These are phyloP conservation scores for Mellilla xanthometata DNA, from an alignment of 2,888 invertebrate genomes.

Conservation along the genomic window DNA sequence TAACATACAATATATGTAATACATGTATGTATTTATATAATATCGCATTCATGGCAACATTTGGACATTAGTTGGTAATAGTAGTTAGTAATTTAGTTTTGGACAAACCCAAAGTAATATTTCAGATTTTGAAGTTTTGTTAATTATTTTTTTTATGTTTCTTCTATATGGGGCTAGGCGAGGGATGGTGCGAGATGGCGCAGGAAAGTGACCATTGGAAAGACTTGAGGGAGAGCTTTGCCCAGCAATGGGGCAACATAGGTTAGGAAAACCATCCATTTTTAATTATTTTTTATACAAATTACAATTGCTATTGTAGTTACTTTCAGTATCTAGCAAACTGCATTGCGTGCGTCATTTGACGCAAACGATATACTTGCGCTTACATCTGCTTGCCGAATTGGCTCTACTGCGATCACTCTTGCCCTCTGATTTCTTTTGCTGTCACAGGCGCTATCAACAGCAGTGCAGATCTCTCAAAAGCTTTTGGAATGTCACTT, in stretches of 20 bases:
- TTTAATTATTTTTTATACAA: slow-evolving; percentile 12
- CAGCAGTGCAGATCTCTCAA: too few species aligned
- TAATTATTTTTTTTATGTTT: slow-evolving; percentile 21
- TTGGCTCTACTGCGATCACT: slow-evolving; percentile 5
- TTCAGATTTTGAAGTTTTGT: slow-evolving; percentile 8
- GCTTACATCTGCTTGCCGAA: slow-evolving; percentile 16
- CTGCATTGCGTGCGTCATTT: slow-evolving; percentile 4
- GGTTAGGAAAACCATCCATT: slow-evolving; percentile 18
- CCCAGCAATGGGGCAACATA: slow-evolving; percentile 25
- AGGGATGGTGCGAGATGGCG: slow-evolving; percentile 26
- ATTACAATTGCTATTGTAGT: slow-evolving; percentile 12
- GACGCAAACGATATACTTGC: slow-evolving; percentile 5
- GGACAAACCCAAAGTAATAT: slow-evolving; percentile 7
- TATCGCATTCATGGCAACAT: slow-evolving; percentile 7
- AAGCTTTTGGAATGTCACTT: too few species aligned
- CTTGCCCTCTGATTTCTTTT: background rate
- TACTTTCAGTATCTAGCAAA: slow-evolving; percentile 1
- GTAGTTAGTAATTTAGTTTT: slow-evolving; percentile 3
- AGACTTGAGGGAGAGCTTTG: slow-evolving; percentile 25
- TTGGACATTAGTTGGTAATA: slow-evolving; percentile 16
- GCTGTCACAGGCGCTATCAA: too few species aligned
- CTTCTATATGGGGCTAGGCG: slow-evolving; percentile 25
- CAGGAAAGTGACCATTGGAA: slow-evolving; percentile 25
- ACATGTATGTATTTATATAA: background rate
- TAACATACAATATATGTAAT: slow-evolving; percentile 15